Evolutionary conservation across 2,797 vertebrate genomes (phyloP).

Genomic region (Streptopelia turtur): DNA sequence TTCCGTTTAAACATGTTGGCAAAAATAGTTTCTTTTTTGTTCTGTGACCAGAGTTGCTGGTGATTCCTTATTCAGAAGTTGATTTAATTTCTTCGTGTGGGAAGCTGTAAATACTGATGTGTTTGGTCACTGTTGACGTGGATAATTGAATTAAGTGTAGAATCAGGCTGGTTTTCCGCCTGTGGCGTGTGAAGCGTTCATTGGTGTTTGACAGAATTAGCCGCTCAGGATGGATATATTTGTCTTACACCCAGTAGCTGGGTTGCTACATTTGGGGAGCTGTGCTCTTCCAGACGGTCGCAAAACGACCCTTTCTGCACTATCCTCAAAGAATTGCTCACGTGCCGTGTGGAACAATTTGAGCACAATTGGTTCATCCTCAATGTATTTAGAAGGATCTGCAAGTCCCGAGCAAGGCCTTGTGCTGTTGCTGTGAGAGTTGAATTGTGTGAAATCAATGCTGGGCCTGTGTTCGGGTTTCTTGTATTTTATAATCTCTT

Average conservation of each 20-base stretch:
- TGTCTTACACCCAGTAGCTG: not conserved
- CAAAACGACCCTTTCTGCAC: not conserved
- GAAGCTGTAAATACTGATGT: not conserved
- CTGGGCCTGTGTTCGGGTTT: not conserved
- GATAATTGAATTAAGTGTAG: conserved; percentile 14
- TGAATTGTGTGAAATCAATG: not conserved
- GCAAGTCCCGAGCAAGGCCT: not conserved
- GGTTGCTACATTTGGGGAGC: not conserved
- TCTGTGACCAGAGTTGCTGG: not conserved
- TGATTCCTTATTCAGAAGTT: not conserved
- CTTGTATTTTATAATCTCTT: not conserved
- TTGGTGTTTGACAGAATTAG: not conserved
- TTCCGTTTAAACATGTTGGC: not conserved
- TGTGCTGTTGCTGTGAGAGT: not conserved
- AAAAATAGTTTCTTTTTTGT: not conserved
- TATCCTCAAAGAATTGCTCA: rapidly evolving
- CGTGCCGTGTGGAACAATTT: rapidly evolving
- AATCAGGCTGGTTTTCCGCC: not conserved
- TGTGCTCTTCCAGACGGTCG: not conserved
- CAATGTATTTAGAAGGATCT: rapidly evolving
- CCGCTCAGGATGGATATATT: not conserved
- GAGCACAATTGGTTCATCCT: not conserved
- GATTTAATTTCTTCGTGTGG: not conserved
- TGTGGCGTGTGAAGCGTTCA: not conserved
- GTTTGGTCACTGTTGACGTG: not conserved